Evolutionary conservation across 2,888 invertebrate species (phyloP), one percentile per base, ranked within the genome.

Genomic region (Euplexia lucipara): DNA sequence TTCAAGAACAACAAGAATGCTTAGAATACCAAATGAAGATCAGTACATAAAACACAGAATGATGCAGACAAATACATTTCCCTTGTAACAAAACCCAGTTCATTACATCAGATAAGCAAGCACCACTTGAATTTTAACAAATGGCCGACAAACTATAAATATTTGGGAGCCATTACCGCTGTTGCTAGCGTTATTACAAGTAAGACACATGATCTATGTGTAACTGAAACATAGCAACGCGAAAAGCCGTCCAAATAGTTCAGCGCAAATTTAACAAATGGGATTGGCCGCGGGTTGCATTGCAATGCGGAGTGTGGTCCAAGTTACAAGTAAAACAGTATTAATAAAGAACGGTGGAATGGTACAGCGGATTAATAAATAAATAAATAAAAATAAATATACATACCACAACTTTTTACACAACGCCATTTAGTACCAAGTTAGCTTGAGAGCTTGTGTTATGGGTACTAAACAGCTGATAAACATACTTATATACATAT

Each of bases 211-310:
- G 82, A 83, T 79, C 68, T 82, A 77, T 70, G 65, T 67, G 71
- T 78, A 80, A 78, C 77, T 62, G 70, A 81, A 81, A 78, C 75
- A 70, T 65, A 70, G 72, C 81, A 76, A 69, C 74, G 75, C 81
- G 79, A 70, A 76, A 82, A 67, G 62, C 69, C 83, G 85, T 88
- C 91, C 90, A 90, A 92, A 92, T 91, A 90, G 92, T 91, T 91
- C 88, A 89, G 89, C 90, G 91, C 85, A 90, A 93, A 92, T 90
- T 92, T 92, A 93, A 94, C 94, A 90, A 92, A 94, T 93, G 92
- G 93, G 86, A 89, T 90, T 88, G 89, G 88, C 85, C 89, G 88
- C 83, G 87, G 87, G 86, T 87, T 90, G 89, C 90, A 88, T 89
- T 83, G 87, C 88, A 83, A 83, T 83, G 78, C 71, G 37, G 60